Evolutionary conservation across 2,113 vertebrate genomes (phyloP), one percentile per base, ranked within the genome.

Genomic region (Sapajus apella): DNA sequence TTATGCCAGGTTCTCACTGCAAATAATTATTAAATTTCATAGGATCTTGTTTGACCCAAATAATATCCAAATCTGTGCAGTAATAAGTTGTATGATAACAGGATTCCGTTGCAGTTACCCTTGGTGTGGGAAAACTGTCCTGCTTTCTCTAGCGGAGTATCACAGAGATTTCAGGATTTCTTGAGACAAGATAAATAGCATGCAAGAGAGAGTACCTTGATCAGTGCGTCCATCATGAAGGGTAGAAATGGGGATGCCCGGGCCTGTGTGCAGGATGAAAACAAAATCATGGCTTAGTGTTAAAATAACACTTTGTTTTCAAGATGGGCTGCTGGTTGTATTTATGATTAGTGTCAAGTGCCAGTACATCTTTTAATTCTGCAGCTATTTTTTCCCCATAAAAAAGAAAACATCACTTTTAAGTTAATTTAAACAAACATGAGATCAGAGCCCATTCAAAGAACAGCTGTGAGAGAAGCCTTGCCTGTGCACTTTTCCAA

Each of bases 191-290:
- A 93, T 4, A 95, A 30, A 37, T 35, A 97, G 94, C 8, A 93
- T 40, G 35, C 6, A 77, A 75, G 16, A 61, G 70, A 97, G 23
- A 35, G 37, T 99, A 99, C 99, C 99, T 99, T 98, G 98, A 8
- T 99, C 97, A 1, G 98, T 96, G 8, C 0, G 61, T 90, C 98
- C 99, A 16, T 99, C 98, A 37, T 99, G 98, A 94, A 99, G 98
- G 80, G 98, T 99, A 43, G 98, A 98, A 97, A 99, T 99, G 40
- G 99, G 99, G 95, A 99, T 97, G 4, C 98, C 99, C 0, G 99
- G 99, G 87, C 99, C 99, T 99, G 97, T 70, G 8, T 4, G 14
- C 70, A 93, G 50, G 87, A 97, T 66, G 37, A 80, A 91, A 98
- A 98, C 14, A 94, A 89, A 90, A 91, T 91, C 2, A 32, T 8